Percentiles rank a stretch among this genome's conserved stretches.
Evolutionary conservation across 2,113 vertebrate genomes (phyloP).

Genomic region (Phoxinus phoxinus): DNA sequence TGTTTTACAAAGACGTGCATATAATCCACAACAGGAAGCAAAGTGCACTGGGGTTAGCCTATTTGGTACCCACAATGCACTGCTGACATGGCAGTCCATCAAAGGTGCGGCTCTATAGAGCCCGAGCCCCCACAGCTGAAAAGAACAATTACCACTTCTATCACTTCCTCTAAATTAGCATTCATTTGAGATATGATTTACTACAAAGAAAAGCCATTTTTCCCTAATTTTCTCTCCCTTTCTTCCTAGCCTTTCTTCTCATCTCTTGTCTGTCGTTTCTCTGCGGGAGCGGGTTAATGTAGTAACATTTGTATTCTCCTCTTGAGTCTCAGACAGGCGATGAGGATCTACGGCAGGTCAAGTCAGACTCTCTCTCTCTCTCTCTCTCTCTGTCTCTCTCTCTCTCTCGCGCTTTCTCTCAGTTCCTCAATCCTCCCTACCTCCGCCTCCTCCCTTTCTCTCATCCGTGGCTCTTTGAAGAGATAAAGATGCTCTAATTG

Average conservation of each 20-base stretch:
- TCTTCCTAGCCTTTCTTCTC: conserved; percentile 47
- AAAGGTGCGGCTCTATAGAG: conserved; percentile 52
- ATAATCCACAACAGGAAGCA: conserved; percentile 33
- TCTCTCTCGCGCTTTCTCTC: conserved; percentile 31
- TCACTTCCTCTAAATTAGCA: conserved; percentile 61
- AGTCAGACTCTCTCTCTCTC: conserved; percentile 58
- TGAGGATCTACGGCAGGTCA: conserved; percentile 70
- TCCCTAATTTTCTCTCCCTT: conserved; percentile 49
- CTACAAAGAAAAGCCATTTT: conserved; percentile 54
- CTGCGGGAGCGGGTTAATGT: conserved; percentile 62
- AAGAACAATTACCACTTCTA: conserved; percentile 63
- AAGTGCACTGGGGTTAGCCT: conserved; percentile 38
- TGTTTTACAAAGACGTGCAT: conserved; percentile 5
- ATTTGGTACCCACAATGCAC: conserved; percentile 54
- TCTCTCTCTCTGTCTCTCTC: conserved; percentile 26
- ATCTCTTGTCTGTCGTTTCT: conserved; percentile 51
- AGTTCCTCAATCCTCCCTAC: conserved; percentile 15
- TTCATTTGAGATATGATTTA: conserved; percentile 64
- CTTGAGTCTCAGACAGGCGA: conserved; percentile 57
- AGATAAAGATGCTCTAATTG: conserved; percentile 74
- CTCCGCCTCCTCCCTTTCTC: conserved; percentile 30
- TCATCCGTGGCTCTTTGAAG: conserved; percentile 70
- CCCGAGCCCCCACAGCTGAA: conserved; percentile 52
- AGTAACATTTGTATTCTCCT: conserved; percentile 70
- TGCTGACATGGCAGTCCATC: conserved; percentile 61